phyloP scores from a whole-genome alignment of 2,888 invertebrate genomes.

The Nasonia oneida region DNA sequence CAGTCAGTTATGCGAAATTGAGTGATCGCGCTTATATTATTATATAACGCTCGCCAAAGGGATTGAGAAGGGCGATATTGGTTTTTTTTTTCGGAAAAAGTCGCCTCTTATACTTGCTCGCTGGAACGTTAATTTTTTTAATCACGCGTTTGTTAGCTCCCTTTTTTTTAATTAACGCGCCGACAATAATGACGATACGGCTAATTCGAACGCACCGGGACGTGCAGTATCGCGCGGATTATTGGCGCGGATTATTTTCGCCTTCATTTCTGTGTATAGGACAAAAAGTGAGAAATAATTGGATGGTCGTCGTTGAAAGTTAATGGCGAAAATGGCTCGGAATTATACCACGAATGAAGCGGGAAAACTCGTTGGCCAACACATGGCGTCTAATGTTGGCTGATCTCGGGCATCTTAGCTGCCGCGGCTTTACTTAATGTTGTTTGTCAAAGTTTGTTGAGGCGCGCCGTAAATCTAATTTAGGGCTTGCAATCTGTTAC shows the following conservation, averaged over 20 bases:
- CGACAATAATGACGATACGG: neutral
- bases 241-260: neutral
- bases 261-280: neutral
- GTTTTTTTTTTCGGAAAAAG: neutral
- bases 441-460: slow-evolving; percentile 3
- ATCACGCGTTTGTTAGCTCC: neutral
- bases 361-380: neutral
- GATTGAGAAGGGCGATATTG: neutral
- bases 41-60: too few relatives aligned
- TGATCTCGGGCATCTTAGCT: neutral
- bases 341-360: neutral
- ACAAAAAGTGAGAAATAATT: too few relatives aligned
- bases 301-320: neutral
- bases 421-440: neutral
- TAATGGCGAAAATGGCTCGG: neutral
- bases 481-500: slow-evolving; percentile 9
- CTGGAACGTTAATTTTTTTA: neutral
- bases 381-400: neutral
- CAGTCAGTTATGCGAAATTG: neutral
- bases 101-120: neutral
- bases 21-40: neutral
- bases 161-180: neutral
- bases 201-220: neutral
- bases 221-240: neutral
- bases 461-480: neutral